Base-by-base conservation (phyloP, 1,140 invertebrate species). In the Drosophila pectinifera region DNA sequence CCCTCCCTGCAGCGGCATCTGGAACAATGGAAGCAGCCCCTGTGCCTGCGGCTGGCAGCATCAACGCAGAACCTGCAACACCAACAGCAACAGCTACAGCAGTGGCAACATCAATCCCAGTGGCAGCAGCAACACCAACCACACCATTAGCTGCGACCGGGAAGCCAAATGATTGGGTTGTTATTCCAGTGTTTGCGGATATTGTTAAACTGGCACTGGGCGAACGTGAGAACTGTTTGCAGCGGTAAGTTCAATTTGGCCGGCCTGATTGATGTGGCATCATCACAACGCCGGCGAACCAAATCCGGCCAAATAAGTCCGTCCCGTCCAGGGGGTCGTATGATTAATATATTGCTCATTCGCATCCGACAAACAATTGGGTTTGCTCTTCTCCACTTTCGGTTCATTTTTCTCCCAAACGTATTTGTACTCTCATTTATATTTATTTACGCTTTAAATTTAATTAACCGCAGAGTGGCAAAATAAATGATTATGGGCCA, bases 161-260 rank as follows among this genome's bases (percentile, higher is more conserved):
- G 31, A 90, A 92, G 72, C 80, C 86, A 49, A 91, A 92, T 76
- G 91, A 92, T 83, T 92, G 91, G 90, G 91, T 92, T 76, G 91
- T 91, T 73, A 91, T 92, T 78, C 91, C 91, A 43, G 91, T 92
- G 67, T 92, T 92, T 91, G 80, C 85, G 76, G 91, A 92, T 85
- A 92, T 92, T 83, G 91, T 92, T 77, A 91, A 91, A 84, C 85
- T 92, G 79, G 91, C 91, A 49, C 31, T 91, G 70, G 75, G 63
- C 58, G 90, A 88, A 75, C 86, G 91, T 64, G 89, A 91, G 51
- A 90, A 92, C 57, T 91, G 91, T 76, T 79, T 91, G 64, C 91
- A 85, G 64, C 68, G 89, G 90, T 92, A 73, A 89, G 91, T 90
- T 41, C 36, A 61, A 43, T 75, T 63, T 57, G 26, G 1, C 39